Evolutionary conservation across 1,140 invertebrate genomes (phyloP).

Genomic region (Cydia amplana): DNA sequence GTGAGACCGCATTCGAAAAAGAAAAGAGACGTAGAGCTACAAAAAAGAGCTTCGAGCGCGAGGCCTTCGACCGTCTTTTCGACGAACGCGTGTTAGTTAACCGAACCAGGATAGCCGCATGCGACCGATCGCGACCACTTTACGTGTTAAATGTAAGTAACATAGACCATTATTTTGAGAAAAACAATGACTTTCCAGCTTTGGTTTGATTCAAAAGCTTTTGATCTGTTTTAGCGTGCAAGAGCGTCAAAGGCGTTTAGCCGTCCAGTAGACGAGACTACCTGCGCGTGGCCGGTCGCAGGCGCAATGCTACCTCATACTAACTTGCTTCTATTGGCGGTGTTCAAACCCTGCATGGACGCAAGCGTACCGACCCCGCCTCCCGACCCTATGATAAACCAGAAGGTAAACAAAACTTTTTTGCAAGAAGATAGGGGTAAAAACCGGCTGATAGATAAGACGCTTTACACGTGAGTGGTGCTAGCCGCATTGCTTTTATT

Average conservation of each 20-base stretch:
- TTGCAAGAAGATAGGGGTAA: neutral
- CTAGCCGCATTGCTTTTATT: conserved; percentile 45
- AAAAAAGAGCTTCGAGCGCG: conserved; percentile 57
- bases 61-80: conserved; percentile 63
- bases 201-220: neutral
- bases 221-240: neutral
- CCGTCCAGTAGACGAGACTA: neutral
- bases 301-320: conserved; percentile 61
- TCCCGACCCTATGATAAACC: conserved; percentile 56
- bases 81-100: conserved; percentile 62
- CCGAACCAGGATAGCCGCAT: conserved; percentile 60
- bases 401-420: conserved; percentile 45
- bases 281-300: conserved; percentile 63
- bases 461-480: too few species aligned
- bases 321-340: conserved; percentile 62
- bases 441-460: too few species aligned
- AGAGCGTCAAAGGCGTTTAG: neutral
- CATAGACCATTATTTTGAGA: neutral
- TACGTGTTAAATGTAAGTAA: conserved; percentile 58
- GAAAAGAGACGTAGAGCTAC: conserved; percentile 55
- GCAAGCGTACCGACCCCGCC: conserved; percentile 41
- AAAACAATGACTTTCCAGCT: too few species aligned
- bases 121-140: conserved; percentile 62
- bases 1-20: conserved; percentile 59
- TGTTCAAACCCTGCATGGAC: conserved; percentile 51